Percentiles rank a stretch among this genome's conserved stretches.
Evolutionary conservation across 1,140 invertebrate genomes (phyloP).

Genomic region (Drosophila lacteicornis): DNA sequence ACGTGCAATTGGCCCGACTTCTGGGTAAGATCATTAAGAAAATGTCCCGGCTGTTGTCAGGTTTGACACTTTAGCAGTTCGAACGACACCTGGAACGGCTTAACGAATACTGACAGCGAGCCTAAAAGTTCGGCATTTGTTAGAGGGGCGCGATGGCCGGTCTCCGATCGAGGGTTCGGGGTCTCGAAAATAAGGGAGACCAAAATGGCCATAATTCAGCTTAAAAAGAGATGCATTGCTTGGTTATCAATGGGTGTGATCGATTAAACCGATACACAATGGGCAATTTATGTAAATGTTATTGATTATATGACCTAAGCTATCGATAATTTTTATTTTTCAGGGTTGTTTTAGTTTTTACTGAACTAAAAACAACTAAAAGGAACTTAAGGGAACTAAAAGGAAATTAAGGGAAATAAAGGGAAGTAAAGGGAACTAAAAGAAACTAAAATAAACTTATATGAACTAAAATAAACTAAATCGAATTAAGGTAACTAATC

Average conservation of each 20-base stretch:
- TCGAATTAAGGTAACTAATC: too few relatives aligned
- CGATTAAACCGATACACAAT: conserved; percentile 52
- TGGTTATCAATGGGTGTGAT: conserved; percentile 44
- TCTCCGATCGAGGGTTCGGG: conserved; percentile 12
- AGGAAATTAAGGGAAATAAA: background rate
- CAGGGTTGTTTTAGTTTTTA: too few relatives aligned
- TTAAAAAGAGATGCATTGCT: conserved; percentile 43
- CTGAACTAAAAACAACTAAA: too few relatives aligned
- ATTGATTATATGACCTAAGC: background rate
- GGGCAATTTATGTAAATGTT: background rate
- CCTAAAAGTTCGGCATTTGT: conserved; percentile 79
- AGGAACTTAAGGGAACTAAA: background rate
- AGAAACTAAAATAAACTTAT: too few relatives aligned
- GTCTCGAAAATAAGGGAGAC: background rate
- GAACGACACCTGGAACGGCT: conserved; percentile 76
- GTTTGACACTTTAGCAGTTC: conserved; percentile 78
- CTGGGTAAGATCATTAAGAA: conserved; percentile 76
- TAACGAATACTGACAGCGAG: conserved; percentile 81
- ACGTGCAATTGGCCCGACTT: conserved; percentile 39
- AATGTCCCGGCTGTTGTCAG: conserved; percentile 81
- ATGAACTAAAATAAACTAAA: too few relatives aligned
- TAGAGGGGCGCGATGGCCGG: conserved; percentile 17
- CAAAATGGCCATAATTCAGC: conserved; percentile 7
- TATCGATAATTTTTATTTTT: background rate
- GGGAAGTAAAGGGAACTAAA: too few relatives aligned